Evolutionary conservation across 1,140 invertebrate species (phyloP).

Genomic region (Drosophila funebris): DNA sequence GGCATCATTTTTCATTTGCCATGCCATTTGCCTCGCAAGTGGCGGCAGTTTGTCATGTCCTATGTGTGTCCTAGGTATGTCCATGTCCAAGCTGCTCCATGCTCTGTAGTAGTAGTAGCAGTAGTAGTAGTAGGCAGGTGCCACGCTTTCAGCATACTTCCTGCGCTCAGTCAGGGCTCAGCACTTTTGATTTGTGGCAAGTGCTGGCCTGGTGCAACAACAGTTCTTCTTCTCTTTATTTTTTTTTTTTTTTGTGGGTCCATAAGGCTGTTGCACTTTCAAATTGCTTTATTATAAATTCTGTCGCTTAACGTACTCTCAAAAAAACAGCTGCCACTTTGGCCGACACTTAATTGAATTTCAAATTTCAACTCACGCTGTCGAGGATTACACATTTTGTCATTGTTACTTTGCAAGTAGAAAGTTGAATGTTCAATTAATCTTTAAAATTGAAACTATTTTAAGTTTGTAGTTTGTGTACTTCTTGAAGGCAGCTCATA

Average conservation of each 20-base stretch:
- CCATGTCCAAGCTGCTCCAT: not conserved
- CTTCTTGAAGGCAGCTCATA: too few relatives aligned
- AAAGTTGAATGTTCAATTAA: too few relatives aligned
- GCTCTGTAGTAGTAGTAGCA: too few relatives aligned
- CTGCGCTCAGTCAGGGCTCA: slow-evolving; percentile 7
- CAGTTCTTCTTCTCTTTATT: not conserved
- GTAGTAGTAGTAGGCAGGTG: slow-evolving; percentile 28
- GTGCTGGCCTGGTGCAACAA: slow-evolving; percentile 28
- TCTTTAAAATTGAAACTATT: too few relatives aligned
- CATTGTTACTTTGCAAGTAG: not conserved
- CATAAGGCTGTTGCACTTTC: slow-evolving; percentile 33
- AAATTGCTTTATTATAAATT: slow-evolving; percentile 47
- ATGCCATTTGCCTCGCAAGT: slow-evolving; percentile 35
- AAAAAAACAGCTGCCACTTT: slow-evolving; percentile 28
- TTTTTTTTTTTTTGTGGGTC: not conserved
- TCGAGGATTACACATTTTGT: not conserved
- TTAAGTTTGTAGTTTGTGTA: too few relatives aligned
- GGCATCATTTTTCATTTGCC: slow-evolving; percentile 72
- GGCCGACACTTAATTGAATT: slow-evolving; percentile 31
- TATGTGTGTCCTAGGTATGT: not conserved
- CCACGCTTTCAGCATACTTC: not conserved
- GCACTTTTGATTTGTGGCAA: slow-evolving; percentile 46
- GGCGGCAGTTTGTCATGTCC: slow-evolving; percentile 70
- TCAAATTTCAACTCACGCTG: slow-evolving; percentile 1
- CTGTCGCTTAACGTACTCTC: slow-evolving; percentile 20